Percentiles rank a stretch among this genome's conserved stretches.
Conservation (phyloP, 2,797 vertebrate genomes). For the Schizopygopsis pylzovi region DNA sequence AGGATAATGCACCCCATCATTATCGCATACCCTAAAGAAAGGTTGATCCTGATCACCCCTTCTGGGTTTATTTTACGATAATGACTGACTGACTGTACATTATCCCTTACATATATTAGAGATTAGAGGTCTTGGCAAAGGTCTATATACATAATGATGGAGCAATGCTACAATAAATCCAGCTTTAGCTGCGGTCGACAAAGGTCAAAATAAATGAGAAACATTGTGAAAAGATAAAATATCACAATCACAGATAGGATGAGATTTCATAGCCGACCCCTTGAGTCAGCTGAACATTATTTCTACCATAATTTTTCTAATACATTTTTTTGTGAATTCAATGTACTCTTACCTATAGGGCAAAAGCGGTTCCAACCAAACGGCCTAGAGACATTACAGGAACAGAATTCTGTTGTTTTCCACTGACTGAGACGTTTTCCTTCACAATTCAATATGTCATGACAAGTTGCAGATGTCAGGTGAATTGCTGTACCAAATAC, state of each 20-base stretch:
- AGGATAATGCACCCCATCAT: not conserved
- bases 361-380: not conserved
- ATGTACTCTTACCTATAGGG: not conserved
- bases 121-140: not conserved
- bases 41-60: not conserved
- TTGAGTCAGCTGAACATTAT: not conserved
- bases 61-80: not conserved
- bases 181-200: not conserved
- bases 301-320: not conserved
- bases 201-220: slow-evolving; percentile 33
- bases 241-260: not conserved
- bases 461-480: slow-evolving; percentile 43
- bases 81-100: not conserved
- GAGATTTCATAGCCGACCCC: not conserved
- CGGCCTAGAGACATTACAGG: not conserved
- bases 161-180: not conserved
- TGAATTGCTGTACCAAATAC: slow-evolving; percentile 19
- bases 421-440: slow-evolving; percentile 43
- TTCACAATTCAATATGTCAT: slow-evolving; percentile 27
- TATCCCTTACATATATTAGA: not conserved
- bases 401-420: slow-evolving; percentile 30
- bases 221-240: not conserved
- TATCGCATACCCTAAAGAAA: not conserved
- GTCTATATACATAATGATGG: not conserved
- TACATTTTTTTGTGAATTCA: slow-evolving; percentile 6